A percentile compares a stretch with the other conserved stretches of the same genome.
These are phyloP conservation scores for Paracentrotus lividus DNA, from an alignment of 53 echinoderm and acorn worm genomes.

Conservation along the genomic window DNA sequence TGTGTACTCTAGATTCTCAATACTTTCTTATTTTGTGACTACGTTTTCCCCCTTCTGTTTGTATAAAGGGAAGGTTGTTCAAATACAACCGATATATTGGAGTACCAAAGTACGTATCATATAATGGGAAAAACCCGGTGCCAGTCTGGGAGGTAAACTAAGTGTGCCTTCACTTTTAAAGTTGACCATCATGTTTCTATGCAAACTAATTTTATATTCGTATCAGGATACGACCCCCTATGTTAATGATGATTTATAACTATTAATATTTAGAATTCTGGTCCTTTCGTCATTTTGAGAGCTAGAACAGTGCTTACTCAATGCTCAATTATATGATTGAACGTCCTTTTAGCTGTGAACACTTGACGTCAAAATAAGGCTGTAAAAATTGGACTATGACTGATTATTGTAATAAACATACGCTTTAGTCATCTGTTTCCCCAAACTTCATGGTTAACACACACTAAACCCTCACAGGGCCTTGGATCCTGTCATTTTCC, in stretches of 20 bases:
- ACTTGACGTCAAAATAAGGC: no score
- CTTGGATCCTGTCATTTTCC: no score
- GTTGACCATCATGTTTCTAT: not conserved
- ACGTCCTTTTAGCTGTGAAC: no score
- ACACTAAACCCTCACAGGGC: not conserved
- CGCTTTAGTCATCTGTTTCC: not conserved
- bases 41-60: no score
- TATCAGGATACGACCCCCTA: not conserved
- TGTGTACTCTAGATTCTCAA: not conserved
- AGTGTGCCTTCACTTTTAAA: not conserved
- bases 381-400: no score
- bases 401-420: no score
- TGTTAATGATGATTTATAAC: no score
- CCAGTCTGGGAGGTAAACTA: not conserved
- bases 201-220: not conserved
- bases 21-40: no score
- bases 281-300: no score
- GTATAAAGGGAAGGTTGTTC: not conserved
- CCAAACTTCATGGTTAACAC: not conserved
- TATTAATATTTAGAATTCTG: no score
- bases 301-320: no score
- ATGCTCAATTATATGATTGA: no score
- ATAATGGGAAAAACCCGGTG: conserved; percentile 20
- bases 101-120: not conserved
- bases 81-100: not conserved